phyloP scores from a whole-genome alignment of 2,797 vertebrate genomes.

The Scyliorhinus canicula region DNA sequence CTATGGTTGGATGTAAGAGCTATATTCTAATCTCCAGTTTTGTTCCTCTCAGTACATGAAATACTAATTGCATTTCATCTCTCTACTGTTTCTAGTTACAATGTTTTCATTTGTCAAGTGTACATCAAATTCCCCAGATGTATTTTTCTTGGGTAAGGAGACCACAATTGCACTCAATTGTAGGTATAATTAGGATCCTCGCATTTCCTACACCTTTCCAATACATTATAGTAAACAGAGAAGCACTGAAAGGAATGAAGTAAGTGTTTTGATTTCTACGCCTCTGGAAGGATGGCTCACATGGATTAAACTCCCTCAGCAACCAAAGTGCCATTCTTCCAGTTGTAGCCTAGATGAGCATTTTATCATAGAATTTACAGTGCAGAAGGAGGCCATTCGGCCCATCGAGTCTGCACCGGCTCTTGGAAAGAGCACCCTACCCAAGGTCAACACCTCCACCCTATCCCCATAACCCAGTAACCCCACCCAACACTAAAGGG shows the following conservation, averaged over 20 bases:
- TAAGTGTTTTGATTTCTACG: not conserved
- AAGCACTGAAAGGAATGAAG: not conserved
- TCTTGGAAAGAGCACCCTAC: too few relatives aligned
- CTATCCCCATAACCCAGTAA: too few relatives aligned
- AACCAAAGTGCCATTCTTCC: not conserved
- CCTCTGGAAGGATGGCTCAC: not conserved
- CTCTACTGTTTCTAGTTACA: not conserved
- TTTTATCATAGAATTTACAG: too few relatives aligned
- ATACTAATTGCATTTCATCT: not conserved
- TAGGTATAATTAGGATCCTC: not conserved
- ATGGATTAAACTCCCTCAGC: not conserved
- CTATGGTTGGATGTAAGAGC: not conserved
- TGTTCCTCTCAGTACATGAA: not conserved
- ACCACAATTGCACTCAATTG: not conserved
- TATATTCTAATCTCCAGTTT: not conserved
- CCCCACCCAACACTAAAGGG: too few relatives aligned
- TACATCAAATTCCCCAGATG: not conserved
- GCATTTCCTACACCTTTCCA: not conserved
- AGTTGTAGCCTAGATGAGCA: not conserved
- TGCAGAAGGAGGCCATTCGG: too few relatives aligned
- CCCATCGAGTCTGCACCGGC: too few relatives aligned
- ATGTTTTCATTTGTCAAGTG: not conserved
- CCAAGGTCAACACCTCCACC: too few relatives aligned
- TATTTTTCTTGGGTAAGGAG: not conserved
- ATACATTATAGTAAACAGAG: not conserved